Base-by-base conservation (phyloP, 2,113 vertebrate species). In the Ptilonorhynchus violaceus region DNA sequence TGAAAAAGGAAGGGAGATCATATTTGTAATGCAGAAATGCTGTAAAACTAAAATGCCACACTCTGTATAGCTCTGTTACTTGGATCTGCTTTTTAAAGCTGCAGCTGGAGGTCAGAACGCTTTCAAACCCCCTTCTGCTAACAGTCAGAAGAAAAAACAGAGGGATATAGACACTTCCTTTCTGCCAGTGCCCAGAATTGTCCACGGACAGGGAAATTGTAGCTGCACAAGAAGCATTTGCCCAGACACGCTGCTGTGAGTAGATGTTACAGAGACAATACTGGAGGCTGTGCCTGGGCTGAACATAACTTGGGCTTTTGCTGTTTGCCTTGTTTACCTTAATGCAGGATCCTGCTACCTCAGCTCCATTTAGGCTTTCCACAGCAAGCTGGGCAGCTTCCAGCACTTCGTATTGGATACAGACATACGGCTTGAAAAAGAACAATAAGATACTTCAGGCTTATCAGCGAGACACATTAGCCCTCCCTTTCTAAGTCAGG, bases 381-480 rank as follows among this genome's bases (percentile, higher is more conserved):
- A 99, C 63, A 53, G 99, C 99, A 58, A 99, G 98, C 70, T 97
- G 76, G 31, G 99, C 99, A 91, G 98, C 99, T 96, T 99, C 99
- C 63, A 99, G 97, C 49, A 99, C 96, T 93, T 98, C 83, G 3
- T 98, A 99, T 6, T 98, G 97, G 10, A 99, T 94, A 78, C 98
- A 97, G 33, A 99, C 97, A 52, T 99, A 98, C 3, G 99, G 97
- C 99, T 99, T 91, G 33, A 92, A 81, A 97, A 18, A 92, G 74
- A 47, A 70, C 19, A 23, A 0, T 11, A 46, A 63, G 21, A 50
- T n/a, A 33, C 59, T 74, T 94, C 67, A 95, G 74, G 21, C 23
- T 93, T 72, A 81, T 14, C 44, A 63, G 0, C 28, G 79, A 67
- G 11, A 76, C 13, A 52, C 13, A 9, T 33, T 3, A 62, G 15